phyloP scores from a whole-genome alignment of 2,113 vertebrate genomes.

The Mirounga angustirostris region DNA sequence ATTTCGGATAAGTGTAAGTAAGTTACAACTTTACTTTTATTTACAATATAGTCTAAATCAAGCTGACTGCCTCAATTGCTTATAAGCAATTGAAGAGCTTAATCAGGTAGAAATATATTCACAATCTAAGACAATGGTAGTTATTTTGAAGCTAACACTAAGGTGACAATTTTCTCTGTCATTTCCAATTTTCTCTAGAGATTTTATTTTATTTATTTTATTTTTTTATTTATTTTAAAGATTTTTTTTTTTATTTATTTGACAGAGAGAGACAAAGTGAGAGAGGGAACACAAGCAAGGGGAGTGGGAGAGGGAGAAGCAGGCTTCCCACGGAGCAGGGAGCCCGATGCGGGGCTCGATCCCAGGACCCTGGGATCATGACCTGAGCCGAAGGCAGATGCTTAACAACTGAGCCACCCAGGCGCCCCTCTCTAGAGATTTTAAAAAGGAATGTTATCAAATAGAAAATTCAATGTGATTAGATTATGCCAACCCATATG shows the following conservation, averaged over 20 bases:
- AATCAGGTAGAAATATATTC: not conserved
- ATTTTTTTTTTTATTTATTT: too few species aligned
- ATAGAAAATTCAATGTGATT: conserved; percentile 49
- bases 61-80: not conserved
- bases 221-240: too few species aligned
- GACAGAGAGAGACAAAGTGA: too few species aligned
- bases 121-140: not conserved
- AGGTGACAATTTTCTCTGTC: not conserved
- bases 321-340: too few species aligned
- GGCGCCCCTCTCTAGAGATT: conserved; percentile 36
- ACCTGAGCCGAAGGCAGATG: too few species aligned
- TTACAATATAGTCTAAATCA: not conserved
- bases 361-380: too few species aligned
- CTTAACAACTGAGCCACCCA: too few species aligned
- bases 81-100: not conserved
- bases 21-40: not conserved
- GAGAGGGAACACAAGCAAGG: too few species aligned
- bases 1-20: not conserved
- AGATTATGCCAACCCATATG: not conserved
- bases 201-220: not conserved
- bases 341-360: too few species aligned
- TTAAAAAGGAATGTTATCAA: conserved; percentile 55
- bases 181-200: conserved; percentile 53
- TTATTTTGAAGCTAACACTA: not conserved
- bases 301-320: too few species aligned